phyloP scores from a whole-genome alignment of 2,888 invertebrate species.

The Hirtodrosophila histrioides region DNA sequence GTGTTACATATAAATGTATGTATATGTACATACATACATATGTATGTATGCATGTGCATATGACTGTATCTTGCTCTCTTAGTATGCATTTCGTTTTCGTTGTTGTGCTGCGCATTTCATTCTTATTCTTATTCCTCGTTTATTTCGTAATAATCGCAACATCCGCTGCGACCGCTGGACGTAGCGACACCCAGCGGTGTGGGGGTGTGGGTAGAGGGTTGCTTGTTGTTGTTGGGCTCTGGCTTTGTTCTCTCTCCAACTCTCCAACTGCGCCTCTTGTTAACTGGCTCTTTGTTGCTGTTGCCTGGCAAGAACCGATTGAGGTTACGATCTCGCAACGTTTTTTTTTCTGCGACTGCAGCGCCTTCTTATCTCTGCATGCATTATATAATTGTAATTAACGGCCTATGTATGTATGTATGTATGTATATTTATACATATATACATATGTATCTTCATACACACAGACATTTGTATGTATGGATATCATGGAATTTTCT shows the following conservation, averaged over 20 bases:
- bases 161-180: slow-evolving; percentile 54
- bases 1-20: slow-evolving; percentile 9
- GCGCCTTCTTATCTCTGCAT: slow-evolving; percentile 32
- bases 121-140: slow-evolving; percentile 69
- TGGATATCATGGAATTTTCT: no score
- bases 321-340: slow-evolving; percentile 9
- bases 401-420: slow-evolving; percentile 29
- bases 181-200: neutral
- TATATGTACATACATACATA: slow-evolving; percentile 2
- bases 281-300: slow-evolving; percentile 47
- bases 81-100: slow-evolving; percentile 52
- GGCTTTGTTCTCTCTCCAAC: slow-evolving; percentile 13
- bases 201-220: no score
- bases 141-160: slow-evolving; percentile 77
- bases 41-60: slow-evolving; percentile 5
- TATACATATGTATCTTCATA: neutral
- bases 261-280: slow-evolving; percentile 4
- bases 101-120: slow-evolving; percentile 47
- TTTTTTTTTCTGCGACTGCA: slow-evolving; percentile 2
- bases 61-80: slow-evolving; percentile 12
- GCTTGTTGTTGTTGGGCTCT: neutral
- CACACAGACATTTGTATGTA: no score
- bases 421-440: neutral
- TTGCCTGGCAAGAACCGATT: slow-evolving; percentile 22
- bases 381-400: slow-evolving; percentile 64